phyloP scores from a whole-genome alignment of 2,888 invertebrate species.

The Selenia dentaria region DNA sequence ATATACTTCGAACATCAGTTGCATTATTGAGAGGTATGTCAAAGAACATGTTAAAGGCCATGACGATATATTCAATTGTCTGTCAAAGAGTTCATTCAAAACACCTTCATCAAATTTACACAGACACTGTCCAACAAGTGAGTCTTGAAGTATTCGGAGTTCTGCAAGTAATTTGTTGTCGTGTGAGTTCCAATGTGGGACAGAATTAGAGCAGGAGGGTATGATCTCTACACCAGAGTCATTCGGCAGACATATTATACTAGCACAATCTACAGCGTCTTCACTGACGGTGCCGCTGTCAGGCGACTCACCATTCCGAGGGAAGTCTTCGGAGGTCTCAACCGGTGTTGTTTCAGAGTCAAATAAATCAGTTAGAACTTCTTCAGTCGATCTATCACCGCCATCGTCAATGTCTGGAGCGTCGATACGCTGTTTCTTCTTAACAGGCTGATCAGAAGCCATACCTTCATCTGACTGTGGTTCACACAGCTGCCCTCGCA shows the following conservation, averaged over 20 bases:
- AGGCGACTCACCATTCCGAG: conserved; percentile 75
- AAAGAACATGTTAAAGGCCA: conserved; percentile 83
- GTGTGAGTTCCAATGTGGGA: conserved; percentile 62
- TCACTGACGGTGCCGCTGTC: conserved; percentile 80
- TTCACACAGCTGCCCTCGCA: conserved; percentile 83
- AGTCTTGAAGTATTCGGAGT: conserved; percentile 86
- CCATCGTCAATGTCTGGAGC: conserved; percentile 85
- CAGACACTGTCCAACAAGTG: conserved; percentile 90
- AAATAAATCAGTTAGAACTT: conserved; percentile 71
- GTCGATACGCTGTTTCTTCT: conserved; percentile 92
- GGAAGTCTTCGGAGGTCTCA: conserved; percentile 73
- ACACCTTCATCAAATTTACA: conserved; percentile 90
- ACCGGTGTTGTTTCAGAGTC: conserved; percentile 66
- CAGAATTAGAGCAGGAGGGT: conserved; percentile 69
- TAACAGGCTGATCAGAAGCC: conserved; percentile 93
- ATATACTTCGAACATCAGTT: conserved; percentile 93
- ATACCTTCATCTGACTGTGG: conserved; percentile 85
- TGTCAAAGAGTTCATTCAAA: conserved; percentile 89
- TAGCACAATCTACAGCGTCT: conserved; percentile 79
- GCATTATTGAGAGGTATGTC: conserved; percentile 92
- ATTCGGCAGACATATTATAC: conserved; percentile 64
- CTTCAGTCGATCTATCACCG: conserved; percentile 79
- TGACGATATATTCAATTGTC: conserved; percentile 78
- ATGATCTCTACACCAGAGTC: conserved; percentile 62
- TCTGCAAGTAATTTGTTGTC: conserved; percentile 76